phyloP scores from a whole-genome alignment of 1,140 invertebrate species.

The Saccostrea glomerata region DNA sequence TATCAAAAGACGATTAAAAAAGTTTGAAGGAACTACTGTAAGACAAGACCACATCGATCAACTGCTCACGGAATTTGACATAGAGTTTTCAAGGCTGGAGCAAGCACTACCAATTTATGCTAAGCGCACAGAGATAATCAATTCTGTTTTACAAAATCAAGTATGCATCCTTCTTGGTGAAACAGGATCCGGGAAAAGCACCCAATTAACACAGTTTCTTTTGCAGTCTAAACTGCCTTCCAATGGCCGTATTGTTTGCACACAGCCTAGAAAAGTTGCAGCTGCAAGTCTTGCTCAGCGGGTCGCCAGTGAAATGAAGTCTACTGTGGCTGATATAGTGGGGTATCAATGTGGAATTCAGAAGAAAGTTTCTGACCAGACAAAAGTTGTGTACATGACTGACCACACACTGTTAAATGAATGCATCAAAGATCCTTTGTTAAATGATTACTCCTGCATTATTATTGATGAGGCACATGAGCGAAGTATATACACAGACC shows the following conservation, averaged over 20 bases:
- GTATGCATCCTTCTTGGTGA: slow-evolving; percentile 92
- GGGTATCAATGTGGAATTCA: slow-evolving; percentile 85
- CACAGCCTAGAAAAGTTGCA: slow-evolving; percentile 78
- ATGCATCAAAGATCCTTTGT: slow-evolving; percentile 86
- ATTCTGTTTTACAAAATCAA: slow-evolving; percentile 64
- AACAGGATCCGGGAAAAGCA: slow-evolving; percentile 93
- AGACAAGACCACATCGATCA: neutral
- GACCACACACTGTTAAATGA: slow-evolving; percentile 98
- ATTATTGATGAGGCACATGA: slow-evolving; percentile 99
- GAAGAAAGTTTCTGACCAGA: slow-evolving; percentile 83
- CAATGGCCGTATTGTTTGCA: slow-evolving; percentile 87
- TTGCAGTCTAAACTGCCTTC: slow-evolving; percentile 77
- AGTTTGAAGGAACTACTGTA: neutral
- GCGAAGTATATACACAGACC: slow-evolving; percentile 95
- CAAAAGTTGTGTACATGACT: slow-evolving; percentile 97
- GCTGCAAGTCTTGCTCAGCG: slow-evolving; percentile 72
- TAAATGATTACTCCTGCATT: slow-evolving; percentile 86
- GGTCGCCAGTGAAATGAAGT: slow-evolving; percentile 72
- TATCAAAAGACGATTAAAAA: neutral
- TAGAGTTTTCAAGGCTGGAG: slow-evolving; percentile 67
- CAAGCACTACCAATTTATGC: slow-evolving; percentile 75
- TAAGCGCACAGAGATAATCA: slow-evolving; percentile 66
- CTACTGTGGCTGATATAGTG: slow-evolving; percentile 69
- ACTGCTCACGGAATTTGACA: slow-evolving; percentile 38
- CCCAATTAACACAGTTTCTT: slow-evolving; percentile 75